phyloP scores from a whole-genome alignment of 2,797 vertebrate species.

The Xenops minutus region DNA sequence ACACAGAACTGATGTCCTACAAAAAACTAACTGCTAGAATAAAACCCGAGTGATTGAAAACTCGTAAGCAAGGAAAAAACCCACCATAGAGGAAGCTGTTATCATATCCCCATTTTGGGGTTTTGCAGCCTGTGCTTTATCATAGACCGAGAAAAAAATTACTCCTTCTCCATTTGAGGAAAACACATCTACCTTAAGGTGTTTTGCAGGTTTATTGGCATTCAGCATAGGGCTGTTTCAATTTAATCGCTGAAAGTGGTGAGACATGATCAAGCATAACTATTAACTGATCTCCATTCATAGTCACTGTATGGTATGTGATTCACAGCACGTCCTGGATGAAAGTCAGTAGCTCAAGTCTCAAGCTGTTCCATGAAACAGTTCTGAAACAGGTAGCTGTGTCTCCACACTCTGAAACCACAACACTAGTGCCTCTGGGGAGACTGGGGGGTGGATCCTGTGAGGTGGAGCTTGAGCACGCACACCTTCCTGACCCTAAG shows the following conservation, averaged over 20 bases:
- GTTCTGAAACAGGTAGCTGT: not conserved
- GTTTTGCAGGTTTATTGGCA: not conserved
- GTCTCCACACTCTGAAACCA: not conserved
- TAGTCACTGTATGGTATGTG: not conserved
- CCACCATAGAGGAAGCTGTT: not conserved
- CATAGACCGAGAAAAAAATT: not conserved
- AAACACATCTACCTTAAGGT: rapidly evolving
- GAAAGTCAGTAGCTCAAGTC: not conserved
- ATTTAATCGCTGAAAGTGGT: not conserved
- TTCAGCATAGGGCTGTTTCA: not conserved
- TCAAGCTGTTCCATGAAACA: rapidly evolving
- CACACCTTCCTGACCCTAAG: not conserved
- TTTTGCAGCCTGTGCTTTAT: not conserved
- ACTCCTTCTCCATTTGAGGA: not conserved
- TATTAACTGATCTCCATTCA: not conserved
- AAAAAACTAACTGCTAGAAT: not conserved
- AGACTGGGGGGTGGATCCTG: rapidly evolving
- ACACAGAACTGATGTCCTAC: not conserved
- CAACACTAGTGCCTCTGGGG: not conserved
- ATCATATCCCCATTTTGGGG: too few species aligned
- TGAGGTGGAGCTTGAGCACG: not conserved
- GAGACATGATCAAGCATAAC: not conserved
- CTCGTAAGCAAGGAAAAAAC: not conserved
- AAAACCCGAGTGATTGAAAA: not conserved
- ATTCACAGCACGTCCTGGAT: not conserved